A percentile compares a stretch with the other conserved stretches of the same genome.
Conservation (phyloP, 1,140 invertebrate genomes). For the Dermatophagoides farinae region DNA sequence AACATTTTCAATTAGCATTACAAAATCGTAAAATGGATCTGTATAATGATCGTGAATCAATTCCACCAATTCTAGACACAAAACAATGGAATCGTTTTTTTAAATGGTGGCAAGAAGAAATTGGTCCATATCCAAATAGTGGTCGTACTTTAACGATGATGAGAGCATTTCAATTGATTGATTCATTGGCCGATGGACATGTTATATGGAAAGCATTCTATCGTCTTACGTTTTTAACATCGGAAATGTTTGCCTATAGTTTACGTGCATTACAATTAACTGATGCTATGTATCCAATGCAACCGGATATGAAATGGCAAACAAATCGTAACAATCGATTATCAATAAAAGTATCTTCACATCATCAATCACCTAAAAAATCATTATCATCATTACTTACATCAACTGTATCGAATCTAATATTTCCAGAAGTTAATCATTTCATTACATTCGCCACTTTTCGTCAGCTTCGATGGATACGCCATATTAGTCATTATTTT, state of each 20-base stretch:
- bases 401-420: conserved; percentile 12
- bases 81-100: conserved; percentile 6
- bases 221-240: neutral
- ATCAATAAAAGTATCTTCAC: neutral
- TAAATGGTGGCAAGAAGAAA: conserved; percentile 2
- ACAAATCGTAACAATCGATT: neutral
- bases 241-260: conserved; percentile 11
- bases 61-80: conserved; percentile 6
- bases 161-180: conserved; percentile 4
- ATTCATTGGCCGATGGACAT: conserved; percentile 2
- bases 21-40: too few species aligned
- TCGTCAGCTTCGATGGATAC: conserved; percentile 10
- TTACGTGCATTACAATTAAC: conserved; percentile 8
- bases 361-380: neutral
- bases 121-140: conserved; percentile 10
- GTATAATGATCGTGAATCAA: neutral
- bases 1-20: too few species aligned
- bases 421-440: conserved; percentile 14
- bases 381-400: conserved; percentile 5
- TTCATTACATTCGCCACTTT: conserved; percentile 12
- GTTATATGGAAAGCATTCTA: conserved; percentile 13
- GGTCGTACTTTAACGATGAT: neutral
- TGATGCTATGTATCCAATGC: conserved; percentile 9
- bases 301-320: neutral
- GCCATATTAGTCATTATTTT: conserved; percentile 3